Evolutionary conservation across 64 coral and sea anemone species (phyloP), one percentile per base, ranked within the genome.

Genomic region (Actinia tenebrosa): DNA sequence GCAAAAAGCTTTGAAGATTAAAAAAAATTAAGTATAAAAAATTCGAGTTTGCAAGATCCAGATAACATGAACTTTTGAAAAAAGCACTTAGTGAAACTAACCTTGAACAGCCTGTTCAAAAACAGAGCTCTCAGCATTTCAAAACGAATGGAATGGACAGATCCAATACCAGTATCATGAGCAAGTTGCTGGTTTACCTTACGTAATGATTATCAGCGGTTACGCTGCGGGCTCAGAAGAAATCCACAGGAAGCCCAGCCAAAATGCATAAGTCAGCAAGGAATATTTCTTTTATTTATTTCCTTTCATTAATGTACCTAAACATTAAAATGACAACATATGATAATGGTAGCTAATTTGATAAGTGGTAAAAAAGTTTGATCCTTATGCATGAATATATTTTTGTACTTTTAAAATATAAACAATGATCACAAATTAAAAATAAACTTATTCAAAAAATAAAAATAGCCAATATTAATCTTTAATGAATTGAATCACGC

Each of bases 71-170:
- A 50, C 30, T 37, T 37, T 37, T 37, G 7, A 14, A 58, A 58
- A 58, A 58, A 58, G 56, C 5, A 58, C 11, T 3, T 13, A 14
- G 42, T 13, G 7, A 15, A 13, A 75, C 79, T 19, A 45, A 81
- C 79, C 79, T 81, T 45, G 5, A 45, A 52, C 3, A 81, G 5
- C 42, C 79, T 81, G 43, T 53, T 81, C 16, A 45, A 3, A 47
- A 53, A 53, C 19, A 81, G 22, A 18, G 79, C 79, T 50, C 79
- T 45, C 45, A 81, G 45, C 79, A 81, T 81, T 50, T 81, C 22
- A 81, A 81, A 53, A 44, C 3, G 22, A 26, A 75, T 46, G 7
- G 44, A 81, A 47, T 53, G 14, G 1, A 81, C 42, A 79, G 5
- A 20, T 50, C 11, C 7, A 53, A 20, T 47, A 80, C 66, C 3